A percentile compares a stretch with the other conserved stretches of the same genome.
Evolutionary conservation across 2,888 invertebrate genomes (phyloP).

Genomic region (Hanleya hanleyi): DNA sequence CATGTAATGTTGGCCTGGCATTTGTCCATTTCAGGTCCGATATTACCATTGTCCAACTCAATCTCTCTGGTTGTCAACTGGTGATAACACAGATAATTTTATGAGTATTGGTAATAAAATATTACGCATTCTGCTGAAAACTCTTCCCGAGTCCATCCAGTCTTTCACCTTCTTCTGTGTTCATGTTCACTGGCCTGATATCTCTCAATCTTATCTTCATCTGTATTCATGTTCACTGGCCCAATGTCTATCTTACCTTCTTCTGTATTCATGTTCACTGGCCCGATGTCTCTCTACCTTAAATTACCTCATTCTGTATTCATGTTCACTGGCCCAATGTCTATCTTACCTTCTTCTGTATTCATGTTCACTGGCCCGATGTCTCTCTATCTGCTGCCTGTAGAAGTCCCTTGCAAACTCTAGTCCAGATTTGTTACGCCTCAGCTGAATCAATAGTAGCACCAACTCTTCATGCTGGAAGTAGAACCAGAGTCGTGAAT

Average conservation of each 20-base stretch:
- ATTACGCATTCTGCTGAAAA: no score
- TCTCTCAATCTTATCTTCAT: constrained; percentile 87
- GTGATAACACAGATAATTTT: no score
- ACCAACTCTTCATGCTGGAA: constrained; percentile 90
- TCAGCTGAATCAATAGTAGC: constrained; percentile 90
- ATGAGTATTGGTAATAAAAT: no score
- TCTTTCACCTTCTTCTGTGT: constrained; percentile 60
- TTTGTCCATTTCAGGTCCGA: no score
- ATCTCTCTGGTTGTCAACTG: no score
- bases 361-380: constrained; percentile 56
- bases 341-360: constrained; percentile 62
- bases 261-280: no score
- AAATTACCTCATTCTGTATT: no score
- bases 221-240: no score
- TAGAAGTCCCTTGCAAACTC: constrained; percentile 90
- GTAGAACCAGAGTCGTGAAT: no score
- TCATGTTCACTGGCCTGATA: constrained; percentile 57
- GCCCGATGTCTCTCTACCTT: constrained; percentile 80
- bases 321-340: no score
- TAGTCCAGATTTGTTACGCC: constrained; percentile 89
- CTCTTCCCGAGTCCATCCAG: no score
- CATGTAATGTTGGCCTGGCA: neutral
- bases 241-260: no score
- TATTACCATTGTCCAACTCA: neutral
- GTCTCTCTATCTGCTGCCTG: constrained; percentile 86